Evolutionary conservation across 2,888 invertebrate species (phyloP).

Genomic region (Spatulosminthurus flaviceps): DNA sequence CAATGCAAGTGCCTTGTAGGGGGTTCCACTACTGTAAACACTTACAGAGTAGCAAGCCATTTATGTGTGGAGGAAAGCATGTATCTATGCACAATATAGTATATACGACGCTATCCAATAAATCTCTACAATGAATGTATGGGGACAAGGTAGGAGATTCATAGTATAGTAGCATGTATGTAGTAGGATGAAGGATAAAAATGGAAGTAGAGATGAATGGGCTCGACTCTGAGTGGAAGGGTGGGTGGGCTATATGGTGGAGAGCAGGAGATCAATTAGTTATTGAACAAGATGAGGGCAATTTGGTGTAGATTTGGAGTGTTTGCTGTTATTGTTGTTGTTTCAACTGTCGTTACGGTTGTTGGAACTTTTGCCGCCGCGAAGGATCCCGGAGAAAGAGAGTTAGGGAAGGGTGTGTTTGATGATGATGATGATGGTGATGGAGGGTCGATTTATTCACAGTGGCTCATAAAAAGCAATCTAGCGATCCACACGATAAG

Average conservation of each 20-base stretch:
- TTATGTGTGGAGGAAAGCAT: too few relatives aligned
- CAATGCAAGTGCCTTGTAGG: neutral
- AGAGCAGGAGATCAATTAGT: conserved; percentile 56
- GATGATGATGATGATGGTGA: conserved; percentile 25
- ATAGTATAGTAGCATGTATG: neutral
- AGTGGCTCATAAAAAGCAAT: conserved; percentile 55
- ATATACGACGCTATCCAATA: too few relatives aligned
- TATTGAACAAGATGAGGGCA: conserved; percentile 54
- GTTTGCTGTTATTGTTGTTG: conserved; percentile 40
- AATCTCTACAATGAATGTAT: too few relatives aligned
- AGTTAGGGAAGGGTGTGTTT: conserved; percentile 48
- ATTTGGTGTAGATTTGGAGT: conserved; percentile 47
- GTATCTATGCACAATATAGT: too few relatives aligned
- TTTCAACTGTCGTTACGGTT: conserved; percentile 34
- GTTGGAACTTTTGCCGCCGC: conserved; percentile 37
- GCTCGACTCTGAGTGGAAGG: neutral
- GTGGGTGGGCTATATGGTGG: conserved; percentile 18
- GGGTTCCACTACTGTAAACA: too few relatives aligned
- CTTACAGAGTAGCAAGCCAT: too few relatives aligned
- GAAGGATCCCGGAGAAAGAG: conserved; percentile 17
- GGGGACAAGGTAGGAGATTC: too few relatives aligned
- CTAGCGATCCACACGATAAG: conserved; percentile 60
- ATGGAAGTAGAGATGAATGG: neutral
- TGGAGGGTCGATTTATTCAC: conserved; percentile 32
- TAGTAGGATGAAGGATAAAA: neutral